Evolutionary conservation across 2,888 invertebrate species (phyloP).

Genomic region (Drosophila peninsularis): DNA sequence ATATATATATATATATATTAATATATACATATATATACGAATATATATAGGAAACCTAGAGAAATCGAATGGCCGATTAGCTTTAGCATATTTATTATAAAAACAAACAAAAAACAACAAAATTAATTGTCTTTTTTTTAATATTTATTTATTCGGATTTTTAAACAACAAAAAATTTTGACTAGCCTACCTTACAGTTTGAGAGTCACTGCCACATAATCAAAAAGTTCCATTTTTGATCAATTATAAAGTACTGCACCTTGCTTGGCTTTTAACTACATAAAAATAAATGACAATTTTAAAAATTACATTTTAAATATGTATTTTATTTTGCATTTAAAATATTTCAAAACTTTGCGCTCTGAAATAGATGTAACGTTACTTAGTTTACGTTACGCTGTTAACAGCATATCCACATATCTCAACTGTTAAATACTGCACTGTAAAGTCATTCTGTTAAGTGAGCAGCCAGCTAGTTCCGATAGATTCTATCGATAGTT

Average conservation of each 20-base stretch:
- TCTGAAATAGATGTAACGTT: too few relatives aligned
- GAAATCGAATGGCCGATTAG: conserved; percentile 59
- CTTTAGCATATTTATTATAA: conserved; percentile 69
- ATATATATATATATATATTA: conserved; percentile 27
- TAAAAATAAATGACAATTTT: conserved; percentile 38
- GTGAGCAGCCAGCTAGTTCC: conserved; percentile 7
- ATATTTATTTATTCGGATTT: background rate
- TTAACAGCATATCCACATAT: background rate
- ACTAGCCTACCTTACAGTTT: background rate
- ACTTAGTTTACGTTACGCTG: too few relatives aligned
- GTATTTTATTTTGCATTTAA: background rate
- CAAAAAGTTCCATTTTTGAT: background rate
- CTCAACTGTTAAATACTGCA: background rate
- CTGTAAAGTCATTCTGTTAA: background rate
- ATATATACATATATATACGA: conserved; percentile 33
- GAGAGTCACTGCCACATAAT: background rate
- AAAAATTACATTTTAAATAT: conserved; percentile 4
- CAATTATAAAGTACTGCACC: background rate
- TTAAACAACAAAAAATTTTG: background rate
- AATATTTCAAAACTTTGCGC: background rate
- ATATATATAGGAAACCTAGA: conserved; percentile 41
- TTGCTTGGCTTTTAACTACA: conserved; percentile 43
- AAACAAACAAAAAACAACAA: conserved; percentile 10
- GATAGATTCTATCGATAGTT: conserved; percentile 22
- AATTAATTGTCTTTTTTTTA: conserved; percentile 16